These are phyloP conservation scores for Nothura maculosa DNA, from an alignment of 2,797 vertebrate species.

Conservation along the genomic window DNA sequence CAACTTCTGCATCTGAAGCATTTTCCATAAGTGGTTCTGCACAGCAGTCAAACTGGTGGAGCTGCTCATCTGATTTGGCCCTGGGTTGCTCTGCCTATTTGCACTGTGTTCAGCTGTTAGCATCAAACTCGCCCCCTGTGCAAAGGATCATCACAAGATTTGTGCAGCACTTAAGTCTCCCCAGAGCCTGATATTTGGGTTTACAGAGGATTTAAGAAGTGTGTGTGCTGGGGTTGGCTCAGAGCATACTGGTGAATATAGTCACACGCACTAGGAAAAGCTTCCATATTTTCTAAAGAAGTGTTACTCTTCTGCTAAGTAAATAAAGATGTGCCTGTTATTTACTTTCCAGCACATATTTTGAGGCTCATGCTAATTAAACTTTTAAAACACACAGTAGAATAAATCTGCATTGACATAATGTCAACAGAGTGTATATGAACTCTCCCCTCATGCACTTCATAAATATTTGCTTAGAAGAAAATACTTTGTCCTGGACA, in stretches of 20 bases:
- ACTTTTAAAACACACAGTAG: constrained; percentile 24
- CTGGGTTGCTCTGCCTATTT: neutral
- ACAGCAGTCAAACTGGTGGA: neutral
- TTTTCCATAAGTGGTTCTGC: neutral
- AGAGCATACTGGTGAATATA: neutral
- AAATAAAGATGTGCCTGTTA: neutral
- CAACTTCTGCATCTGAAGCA: neutral
- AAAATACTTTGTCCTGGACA: neutral
- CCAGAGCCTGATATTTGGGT: neutral
- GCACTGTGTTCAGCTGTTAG: neutral
- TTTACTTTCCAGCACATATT: constrained; percentile 54
- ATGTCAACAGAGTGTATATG: neutral
- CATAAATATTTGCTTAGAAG: constrained; percentile 41
- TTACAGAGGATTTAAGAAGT: neutral
- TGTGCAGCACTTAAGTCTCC: neutral
- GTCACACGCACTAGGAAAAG: neutral
- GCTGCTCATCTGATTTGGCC: neutral
- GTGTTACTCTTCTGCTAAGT: constrained; percentile 14
- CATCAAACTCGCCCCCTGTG: neutral
- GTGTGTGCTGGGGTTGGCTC: neutral
- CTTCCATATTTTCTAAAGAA: neutral
- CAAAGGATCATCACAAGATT: neutral
- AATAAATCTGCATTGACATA: constrained; percentile 12
- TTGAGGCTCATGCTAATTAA: constrained; percentile 33
- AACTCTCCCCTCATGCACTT: neutral